phyloP scores from a whole-genome alignment of 2,113 vertebrate species.

The Myxocyprinus asiaticus region DNA sequence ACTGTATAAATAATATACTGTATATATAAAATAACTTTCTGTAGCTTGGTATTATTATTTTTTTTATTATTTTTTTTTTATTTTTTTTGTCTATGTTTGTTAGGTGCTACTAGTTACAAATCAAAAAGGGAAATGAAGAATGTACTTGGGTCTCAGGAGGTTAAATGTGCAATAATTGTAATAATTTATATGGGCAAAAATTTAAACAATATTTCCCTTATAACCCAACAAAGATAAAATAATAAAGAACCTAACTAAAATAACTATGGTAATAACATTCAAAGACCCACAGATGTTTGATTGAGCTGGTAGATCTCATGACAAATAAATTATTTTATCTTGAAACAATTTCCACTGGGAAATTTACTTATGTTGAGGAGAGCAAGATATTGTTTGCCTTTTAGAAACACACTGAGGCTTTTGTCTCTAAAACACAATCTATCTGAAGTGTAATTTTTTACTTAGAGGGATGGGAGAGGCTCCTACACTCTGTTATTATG shows the following conservation, averaged over 20 bases:
- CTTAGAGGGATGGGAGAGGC: constrained; percentile 5
- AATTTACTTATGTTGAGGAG: constrained; percentile 1
- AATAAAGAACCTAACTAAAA: not conserved
- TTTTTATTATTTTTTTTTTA: too few species aligned
- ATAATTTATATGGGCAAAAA: too few species aligned
- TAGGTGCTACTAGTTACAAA: too few species aligned
- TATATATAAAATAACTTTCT: too few species aligned
- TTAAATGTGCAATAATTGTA: too few species aligned
- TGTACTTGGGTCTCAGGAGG: too few species aligned
- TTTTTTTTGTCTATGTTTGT: too few species aligned
- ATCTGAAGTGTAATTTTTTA: constrained; percentile 17
- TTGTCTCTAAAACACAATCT: not conserved
- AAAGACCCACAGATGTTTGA: not conserved
- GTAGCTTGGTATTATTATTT: too few species aligned
- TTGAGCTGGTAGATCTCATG: not conserved
- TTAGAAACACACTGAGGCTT: constrained; percentile 15
- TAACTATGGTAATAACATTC: not conserved
- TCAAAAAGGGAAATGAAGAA: too few species aligned
- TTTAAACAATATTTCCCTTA: not conserved
- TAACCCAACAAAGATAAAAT: not conserved
- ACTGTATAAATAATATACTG: too few species aligned
- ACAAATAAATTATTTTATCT: constrained; percentile 8
- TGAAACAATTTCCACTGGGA: constrained; percentile 4
- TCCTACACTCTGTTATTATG: constrained; percentile 30
- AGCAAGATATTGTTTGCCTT: constrained; percentile 11